phyloP scores from a whole-genome alignment of 2,113 vertebrate species.

The Larimichthys polyactis region DNA sequence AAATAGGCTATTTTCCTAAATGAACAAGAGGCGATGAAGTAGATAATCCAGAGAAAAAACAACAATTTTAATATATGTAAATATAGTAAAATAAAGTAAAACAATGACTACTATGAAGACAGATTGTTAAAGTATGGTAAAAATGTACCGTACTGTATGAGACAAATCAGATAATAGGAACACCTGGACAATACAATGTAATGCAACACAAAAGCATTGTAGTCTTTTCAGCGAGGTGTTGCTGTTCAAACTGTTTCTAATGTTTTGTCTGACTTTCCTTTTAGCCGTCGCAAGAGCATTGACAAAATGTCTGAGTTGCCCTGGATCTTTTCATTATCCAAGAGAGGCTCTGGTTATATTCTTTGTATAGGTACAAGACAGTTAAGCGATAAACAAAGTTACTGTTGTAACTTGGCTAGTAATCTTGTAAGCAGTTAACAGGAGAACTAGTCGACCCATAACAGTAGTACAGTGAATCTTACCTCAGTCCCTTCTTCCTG shows the following conservation, averaged over 20 bases:
- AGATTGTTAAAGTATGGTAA: not conserved
- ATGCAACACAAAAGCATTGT: not conserved
- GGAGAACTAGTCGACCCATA: not conserved
- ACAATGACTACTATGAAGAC: not conserved
- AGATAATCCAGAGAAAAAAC: not conserved
- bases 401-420: too few relatives aligned
- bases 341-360: not conserved
- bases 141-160: not conserved
- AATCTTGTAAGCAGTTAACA: too few relatives aligned
- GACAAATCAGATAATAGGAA: not conserved
- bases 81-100: not conserved
- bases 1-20: not conserved
- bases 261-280: not conserved
- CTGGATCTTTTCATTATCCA: not conserved
- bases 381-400: too few relatives aligned
- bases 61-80: not conserved
- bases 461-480: not conserved
- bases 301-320: too few relatives aligned
- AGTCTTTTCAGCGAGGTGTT: not conserved
- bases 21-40: not conserved
- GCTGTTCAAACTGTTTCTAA: not conserved
- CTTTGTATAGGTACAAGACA: not conserved
- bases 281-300: not conserved
- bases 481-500: not conserved
- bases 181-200: too few relatives aligned